Percentiles rank a stretch among this genome's conserved stretches.
Conservation (phyloP, 2,797 vertebrate genomes). For the Capromys pilorides region DNA sequence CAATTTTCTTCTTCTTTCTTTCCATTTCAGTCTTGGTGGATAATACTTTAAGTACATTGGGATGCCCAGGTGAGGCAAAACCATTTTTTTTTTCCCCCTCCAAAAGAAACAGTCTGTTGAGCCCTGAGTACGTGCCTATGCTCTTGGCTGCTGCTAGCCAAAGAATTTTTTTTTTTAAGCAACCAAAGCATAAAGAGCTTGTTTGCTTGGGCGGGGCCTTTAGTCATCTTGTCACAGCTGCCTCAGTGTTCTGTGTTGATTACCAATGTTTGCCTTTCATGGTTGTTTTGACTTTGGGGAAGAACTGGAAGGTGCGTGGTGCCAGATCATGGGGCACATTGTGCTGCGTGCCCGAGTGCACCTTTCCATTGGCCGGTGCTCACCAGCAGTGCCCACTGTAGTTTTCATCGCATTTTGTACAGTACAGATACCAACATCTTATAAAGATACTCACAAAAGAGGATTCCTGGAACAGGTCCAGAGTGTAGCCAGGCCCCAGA, state of each 20-base stretch:
- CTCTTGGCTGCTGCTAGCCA: neutral
- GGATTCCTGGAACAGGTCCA: neutral
- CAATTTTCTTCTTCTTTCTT: neutral
- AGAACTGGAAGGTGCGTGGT: neutral
- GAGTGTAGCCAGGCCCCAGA: neutral
- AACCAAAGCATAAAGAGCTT: neutral
- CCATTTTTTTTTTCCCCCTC: too few relatives aligned
- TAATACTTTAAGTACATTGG: neutral
- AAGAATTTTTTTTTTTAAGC: conserved; percentile 32
- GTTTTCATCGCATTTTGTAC: neutral
- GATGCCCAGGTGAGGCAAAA: conserved; percentile 43
- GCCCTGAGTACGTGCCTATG: conserved; percentile 17
- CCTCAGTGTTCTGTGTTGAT: neutral
- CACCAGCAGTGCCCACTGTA: neutral
- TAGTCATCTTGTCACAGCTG: neutral
- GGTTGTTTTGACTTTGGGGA: neutral
- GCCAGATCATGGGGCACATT: neutral
- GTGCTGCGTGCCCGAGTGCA: too few relatives aligned
- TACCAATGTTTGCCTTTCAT: neutral
- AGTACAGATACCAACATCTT: neutral
- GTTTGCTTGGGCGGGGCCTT: neutral
- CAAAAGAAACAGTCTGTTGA: conserved; percentile 32
- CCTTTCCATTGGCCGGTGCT: neutral
- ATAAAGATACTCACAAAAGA: neutral
- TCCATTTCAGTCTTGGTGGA: neutral